Evolutionary conservation across 2,888 invertebrate species (phyloP).

Genomic region (Drosophila lutescens): DNA sequence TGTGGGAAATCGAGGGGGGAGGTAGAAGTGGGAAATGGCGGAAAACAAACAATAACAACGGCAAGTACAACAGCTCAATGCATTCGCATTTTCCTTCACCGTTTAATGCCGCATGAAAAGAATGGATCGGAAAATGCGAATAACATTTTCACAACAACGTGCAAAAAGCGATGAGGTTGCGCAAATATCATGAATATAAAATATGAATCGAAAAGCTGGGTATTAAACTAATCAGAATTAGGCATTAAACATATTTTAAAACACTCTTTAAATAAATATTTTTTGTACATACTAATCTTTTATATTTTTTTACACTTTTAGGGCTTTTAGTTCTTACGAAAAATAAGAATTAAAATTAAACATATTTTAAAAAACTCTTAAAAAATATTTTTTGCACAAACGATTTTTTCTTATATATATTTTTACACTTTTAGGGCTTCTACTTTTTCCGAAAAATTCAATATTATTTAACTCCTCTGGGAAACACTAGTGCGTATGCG

Average conservation of each 20-base stretch:
- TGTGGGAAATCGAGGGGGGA: not conserved
- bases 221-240: not conserved
- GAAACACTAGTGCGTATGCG: not conserved
- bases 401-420: too few species aligned
- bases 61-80: constrained; percentile 54
- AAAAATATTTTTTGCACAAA: too few species aligned
- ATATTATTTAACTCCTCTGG: not conserved
- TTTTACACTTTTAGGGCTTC: too few species aligned
- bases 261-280: not conserved
- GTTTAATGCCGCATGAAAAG: constrained; percentile 64
- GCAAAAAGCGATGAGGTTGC: constrained; percentile 11
- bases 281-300: not conserved
- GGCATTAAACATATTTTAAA: not conserved
- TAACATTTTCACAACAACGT: constrained; percentile 19
- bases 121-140: constrained; percentile 13
- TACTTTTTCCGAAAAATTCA: not conserved
- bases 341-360: too few species aligned
- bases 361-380: too few species aligned
- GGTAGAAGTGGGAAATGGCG: not conserved
- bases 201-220: not conserved
- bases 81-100: constrained; percentile 54
- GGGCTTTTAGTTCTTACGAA: too few species aligned
- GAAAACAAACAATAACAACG: constrained; percentile 23
- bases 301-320: too few species aligned
- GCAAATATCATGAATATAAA: not conserved